These are phyloP conservation scores for Acanthiza pusilla DNA, from an alignment of 2,797 vertebrate genomes.

Conservation along the genomic window DNA sequence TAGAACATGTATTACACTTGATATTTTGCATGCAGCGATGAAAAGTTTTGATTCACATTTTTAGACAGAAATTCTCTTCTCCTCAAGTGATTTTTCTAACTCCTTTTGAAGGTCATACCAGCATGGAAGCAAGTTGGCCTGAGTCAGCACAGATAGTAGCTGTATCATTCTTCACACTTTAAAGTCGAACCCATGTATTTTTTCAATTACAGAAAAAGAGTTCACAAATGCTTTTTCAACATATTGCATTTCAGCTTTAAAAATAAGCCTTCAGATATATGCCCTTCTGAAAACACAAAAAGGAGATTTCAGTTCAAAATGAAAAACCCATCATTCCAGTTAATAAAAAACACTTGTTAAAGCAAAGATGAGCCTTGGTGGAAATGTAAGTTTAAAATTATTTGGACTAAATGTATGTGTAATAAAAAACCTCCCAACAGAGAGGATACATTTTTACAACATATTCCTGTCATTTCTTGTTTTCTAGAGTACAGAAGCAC, in stretches of 20 bases:
- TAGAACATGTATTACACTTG: neutral
- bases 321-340: slow-evolving; percentile 38
- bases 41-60: slow-evolving; percentile 51
- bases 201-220: slow-evolving; percentile 59
- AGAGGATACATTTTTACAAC: slow-evolving; percentile 69
- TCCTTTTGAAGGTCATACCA: slow-evolving; percentile 53
- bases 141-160: slow-evolving; percentile 63
- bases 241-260: slow-evolving; percentile 62
- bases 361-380: slow-evolving; percentile 66
- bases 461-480: slow-evolving; percentile 55
- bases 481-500: slow-evolving; percentile 39
- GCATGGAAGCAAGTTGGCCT: slow-evolving; percentile 60
- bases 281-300: slow-evolving; percentile 43
- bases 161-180: slow-evolving; percentile 36
- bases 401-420: slow-evolving; percentile 66
- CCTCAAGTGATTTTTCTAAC: slow-evolving; percentile 45
- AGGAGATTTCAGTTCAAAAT: slow-evolving; percentile 49
- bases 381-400: slow-evolving; percentile 75
- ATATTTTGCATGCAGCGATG: slow-evolving; percentile 31
- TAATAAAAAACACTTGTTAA: slow-evolving; percentile 75
- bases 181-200: slow-evolving; percentile 31
- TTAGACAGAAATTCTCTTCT: slow-evolving; percentile 29
- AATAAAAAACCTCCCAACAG: slow-evolving; percentile 72
- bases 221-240: slow-evolving; percentile 60
- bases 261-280: slow-evolving; percentile 44